Evolutionary conservation across 2,888 invertebrate species (phyloP).

Genomic region (Aphodius sticticus): DNA sequence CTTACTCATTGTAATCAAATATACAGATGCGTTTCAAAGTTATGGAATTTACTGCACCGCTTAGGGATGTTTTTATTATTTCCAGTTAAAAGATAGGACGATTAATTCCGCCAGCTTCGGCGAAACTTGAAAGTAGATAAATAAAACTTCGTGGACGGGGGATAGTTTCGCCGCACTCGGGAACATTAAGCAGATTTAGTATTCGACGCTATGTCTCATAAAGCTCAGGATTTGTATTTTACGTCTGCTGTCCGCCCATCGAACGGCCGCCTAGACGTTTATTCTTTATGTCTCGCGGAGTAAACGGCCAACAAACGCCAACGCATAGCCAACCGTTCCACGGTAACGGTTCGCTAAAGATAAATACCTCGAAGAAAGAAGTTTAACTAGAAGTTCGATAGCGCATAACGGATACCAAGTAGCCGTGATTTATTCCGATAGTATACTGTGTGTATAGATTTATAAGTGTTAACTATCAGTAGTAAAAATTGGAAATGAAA

Average conservation of each 20-base stretch:
- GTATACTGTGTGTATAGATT: too few species aligned
- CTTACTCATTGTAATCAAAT: slow-evolving; percentile 11
- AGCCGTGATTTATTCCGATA: too few species aligned
- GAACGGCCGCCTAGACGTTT: neutral
- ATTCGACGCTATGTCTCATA: slow-evolving; percentile 23
- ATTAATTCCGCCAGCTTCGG: slow-evolving; percentile 16
- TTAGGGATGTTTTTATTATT: slow-evolving; percentile 24
- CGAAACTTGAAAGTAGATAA: slow-evolving; percentile 22
- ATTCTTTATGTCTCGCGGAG: neutral
- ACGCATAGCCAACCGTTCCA: neutral
- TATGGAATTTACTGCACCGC: slow-evolving; percentile 15
- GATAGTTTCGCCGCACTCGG: slow-evolving; percentile 22
- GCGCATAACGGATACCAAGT: too few species aligned
- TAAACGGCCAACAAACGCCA: neutral
- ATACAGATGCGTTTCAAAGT: slow-evolving; percentile 23
- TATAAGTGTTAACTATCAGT: too few species aligned
- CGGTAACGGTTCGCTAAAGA: neutral
- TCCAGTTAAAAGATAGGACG: slow-evolving; percentile 15
- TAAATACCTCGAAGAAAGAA: neutral
- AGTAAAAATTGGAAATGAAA: too few species aligned
- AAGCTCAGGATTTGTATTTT: slow-evolving; percentile 15
- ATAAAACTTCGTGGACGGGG: slow-evolving; percentile 14
- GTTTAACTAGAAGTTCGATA: neutral
- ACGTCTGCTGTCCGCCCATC: neutral
- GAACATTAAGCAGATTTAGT: slow-evolving; percentile 25